Conservation (phyloP, 2,113 vertebrate genomes). For the Capra hircus region DNA sequence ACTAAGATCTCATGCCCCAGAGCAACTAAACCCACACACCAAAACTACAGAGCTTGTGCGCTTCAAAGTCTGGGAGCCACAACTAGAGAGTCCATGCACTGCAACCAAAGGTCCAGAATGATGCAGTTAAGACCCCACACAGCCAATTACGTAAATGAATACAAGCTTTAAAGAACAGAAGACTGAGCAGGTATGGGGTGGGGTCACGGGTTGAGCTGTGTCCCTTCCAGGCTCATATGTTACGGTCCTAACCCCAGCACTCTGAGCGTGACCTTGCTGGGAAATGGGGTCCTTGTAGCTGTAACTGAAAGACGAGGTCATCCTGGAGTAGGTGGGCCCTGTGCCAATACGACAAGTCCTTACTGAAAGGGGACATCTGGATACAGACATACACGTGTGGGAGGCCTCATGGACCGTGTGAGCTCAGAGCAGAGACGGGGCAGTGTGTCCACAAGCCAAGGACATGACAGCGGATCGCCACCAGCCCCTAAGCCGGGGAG, state of each 20-base stretch:
- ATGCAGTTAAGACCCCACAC: background rate
- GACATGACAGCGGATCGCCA: background rate
- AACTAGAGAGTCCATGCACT: background rate
- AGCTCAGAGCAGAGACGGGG: background rate
- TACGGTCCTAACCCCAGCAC: background rate
- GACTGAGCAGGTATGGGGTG: background rate
- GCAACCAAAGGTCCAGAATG: background rate
- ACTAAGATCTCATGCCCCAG: background rate
- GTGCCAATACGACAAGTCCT: background rate
- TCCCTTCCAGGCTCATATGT: background rate
- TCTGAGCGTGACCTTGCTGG: background rate
- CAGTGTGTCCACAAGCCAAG: background rate
- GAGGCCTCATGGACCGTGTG: fast-evolving
- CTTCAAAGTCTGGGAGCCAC: background rate
- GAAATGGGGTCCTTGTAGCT: background rate
- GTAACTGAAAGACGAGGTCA: background rate
- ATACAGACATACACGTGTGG: fast-evolving
- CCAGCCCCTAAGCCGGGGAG: background rate
- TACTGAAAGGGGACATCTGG: background rate
- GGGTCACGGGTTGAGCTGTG: background rate
- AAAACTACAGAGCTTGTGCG: background rate
- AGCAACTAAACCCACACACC: background rate
- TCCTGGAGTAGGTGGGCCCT: background rate
- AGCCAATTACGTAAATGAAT: background rate
- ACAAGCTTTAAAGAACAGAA: background rate